Evolutionary conservation across 2,888 invertebrate genomes (phyloP).

Genomic region (Iselma pallidipennis): DNA sequence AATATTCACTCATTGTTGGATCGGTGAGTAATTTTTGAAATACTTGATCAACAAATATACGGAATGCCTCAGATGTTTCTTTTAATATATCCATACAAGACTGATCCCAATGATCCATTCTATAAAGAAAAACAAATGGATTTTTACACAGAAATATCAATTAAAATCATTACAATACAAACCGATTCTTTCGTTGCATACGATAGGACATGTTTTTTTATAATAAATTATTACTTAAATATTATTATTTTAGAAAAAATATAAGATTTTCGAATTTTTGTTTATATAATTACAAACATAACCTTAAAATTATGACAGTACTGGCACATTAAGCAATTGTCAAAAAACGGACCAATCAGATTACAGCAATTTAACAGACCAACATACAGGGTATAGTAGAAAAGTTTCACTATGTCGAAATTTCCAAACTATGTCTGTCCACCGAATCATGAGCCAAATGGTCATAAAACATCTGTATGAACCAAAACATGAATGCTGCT

Average conservation of each 20-base stretch:
- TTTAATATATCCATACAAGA: conserved; percentile 30
- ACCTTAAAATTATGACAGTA: conserved; percentile 11
- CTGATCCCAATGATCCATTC: conserved; percentile 13
- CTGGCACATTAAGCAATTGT: too few relatives aligned
- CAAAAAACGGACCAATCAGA: too few relatives aligned
- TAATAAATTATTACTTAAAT: neutral
- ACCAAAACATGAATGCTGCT: too few relatives aligned
- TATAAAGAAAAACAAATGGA: neutral
- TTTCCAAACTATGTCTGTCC: too few relatives aligned
- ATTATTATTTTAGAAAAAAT: neutral
- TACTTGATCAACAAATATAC: conserved; percentile 45
- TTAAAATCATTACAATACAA: neutral
- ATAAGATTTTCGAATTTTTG: conserved; percentile 9
- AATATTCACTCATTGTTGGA: conserved; percentile 38
- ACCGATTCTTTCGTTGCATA: conserved; percentile 16
- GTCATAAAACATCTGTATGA: too few relatives aligned
- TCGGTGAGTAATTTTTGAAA: conserved; percentile 44
- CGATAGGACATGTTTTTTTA: conserved; percentile 13
- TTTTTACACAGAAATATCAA: neutral
- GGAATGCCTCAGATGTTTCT: conserved; percentile 41
- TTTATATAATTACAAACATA: conserved; percentile 13
- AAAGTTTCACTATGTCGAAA: too few relatives aligned
- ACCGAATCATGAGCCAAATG: too few relatives aligned
- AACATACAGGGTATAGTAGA: too few relatives aligned
- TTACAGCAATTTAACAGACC: too few relatives aligned